Evolutionary conservation across 2,797 vertebrate genomes (phyloP).

Genomic region (Brachyalestes nurse): DNA sequence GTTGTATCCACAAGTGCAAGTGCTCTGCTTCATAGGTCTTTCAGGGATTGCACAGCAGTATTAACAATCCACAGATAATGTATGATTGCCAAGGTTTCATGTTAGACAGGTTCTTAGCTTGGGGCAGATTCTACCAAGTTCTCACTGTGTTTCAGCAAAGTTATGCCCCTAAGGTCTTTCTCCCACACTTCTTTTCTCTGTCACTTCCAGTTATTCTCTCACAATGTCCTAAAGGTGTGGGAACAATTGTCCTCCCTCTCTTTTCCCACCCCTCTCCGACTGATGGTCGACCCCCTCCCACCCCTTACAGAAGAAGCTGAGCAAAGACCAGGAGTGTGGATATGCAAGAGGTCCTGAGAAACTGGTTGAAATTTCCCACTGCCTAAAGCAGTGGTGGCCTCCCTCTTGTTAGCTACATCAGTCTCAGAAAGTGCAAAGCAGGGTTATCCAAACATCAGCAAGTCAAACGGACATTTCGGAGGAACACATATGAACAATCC

Average conservation of each 20-base stretch:
- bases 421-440: neutral
- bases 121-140: neutral
- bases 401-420: constrained; percentile 13
- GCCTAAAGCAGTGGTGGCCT: neutral
- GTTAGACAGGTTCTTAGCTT: neutral
- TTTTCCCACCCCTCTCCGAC: constrained; percentile 42
- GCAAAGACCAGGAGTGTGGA: constrained; percentile 33
- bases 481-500: constrained; percentile 13
- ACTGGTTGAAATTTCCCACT: constrained; percentile 35
- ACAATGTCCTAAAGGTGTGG: constrained; percentile 34
- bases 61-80: neutral
- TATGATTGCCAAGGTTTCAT: neutral
- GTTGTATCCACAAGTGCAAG: neutral
- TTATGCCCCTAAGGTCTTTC: constrained; percentile 18
- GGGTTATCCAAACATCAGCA: constrained; percentile 40
- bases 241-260: constrained; percentile 32
- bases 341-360: constrained; percentile 48
- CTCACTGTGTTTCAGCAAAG: neutral
- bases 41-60: neutral
- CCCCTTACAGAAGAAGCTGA: constrained; percentile 8
- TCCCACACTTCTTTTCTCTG: neutral
- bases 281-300: neutral
- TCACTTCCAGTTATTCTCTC: constrained; percentile 32
- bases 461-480: constrained; percentile 10
- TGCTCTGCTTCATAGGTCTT: neutral